phyloP scores from a whole-genome alignment of 2,888 invertebrate species.

The Leptogaster cylindrica region DNA sequence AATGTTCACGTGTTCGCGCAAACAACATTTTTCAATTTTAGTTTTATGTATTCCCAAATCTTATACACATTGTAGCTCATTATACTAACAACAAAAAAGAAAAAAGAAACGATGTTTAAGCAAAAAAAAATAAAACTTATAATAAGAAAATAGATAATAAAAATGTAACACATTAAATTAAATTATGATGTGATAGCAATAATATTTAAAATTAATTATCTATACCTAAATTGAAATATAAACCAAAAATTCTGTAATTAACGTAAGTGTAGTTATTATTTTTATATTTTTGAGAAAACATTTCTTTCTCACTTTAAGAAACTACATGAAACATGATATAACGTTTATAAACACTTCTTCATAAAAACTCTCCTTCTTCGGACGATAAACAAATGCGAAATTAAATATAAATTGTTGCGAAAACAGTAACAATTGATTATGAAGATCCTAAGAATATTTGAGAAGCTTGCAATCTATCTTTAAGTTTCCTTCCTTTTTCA shows the following conservation, averaged over 20 bases:
- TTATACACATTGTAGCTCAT: no score
- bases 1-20: no score
- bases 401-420: not conserved
- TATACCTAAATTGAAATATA: conserved; percentile 1
- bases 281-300: conserved; percentile 37
- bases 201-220: conserved; percentile 34
- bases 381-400: conserved; percentile 8
- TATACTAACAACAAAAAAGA: no score
- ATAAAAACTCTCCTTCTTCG: conserved; percentile 23
- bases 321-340: conserved; percentile 1
- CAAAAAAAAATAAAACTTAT: conserved; percentile 8
- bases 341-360: conserved; percentile 29
- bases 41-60: no score
- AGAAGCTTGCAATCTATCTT: no score
- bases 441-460: no score
- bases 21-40: no score
- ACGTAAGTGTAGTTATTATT: conserved; percentile 28
- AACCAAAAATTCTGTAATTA: conserved; percentile 24
- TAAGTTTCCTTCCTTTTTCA: no score
- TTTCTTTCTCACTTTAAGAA: conserved; percentile 38
- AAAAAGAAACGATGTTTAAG: not conserved
- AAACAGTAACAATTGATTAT: no score
- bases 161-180: conserved; percentile 1
- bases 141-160: conserved; percentile 7
- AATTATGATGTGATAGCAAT: conserved; percentile 39